phyloP scores from a whole-genome alignment of 2,113 vertebrate genomes.

The Mustelus asterias region DNA sequence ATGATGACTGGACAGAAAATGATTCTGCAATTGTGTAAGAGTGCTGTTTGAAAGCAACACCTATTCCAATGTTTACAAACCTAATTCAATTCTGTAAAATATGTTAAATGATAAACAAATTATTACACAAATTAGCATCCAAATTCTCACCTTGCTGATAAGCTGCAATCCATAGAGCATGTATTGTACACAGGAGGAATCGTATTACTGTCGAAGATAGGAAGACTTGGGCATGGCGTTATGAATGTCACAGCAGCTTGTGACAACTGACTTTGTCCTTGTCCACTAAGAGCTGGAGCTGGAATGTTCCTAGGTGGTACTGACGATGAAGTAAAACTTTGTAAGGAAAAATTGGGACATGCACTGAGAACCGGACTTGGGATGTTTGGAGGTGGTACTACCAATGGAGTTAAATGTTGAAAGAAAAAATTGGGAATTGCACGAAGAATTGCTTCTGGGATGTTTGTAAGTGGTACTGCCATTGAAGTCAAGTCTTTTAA shows the following conservation, averaged over 20 bases:
- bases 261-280: not conserved
- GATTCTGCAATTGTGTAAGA: not conserved
- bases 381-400: not conserved
- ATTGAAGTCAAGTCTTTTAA: not conserved
- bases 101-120: not conserved
- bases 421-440: not conserved
- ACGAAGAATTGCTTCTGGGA: not conserved
- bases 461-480: not conserved
- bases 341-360: not conserved
- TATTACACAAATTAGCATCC: not conserved
- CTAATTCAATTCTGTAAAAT: not conserved
- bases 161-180: not conserved
- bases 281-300: not conserved
- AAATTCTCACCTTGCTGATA: slow-evolving; percentile 16
- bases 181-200: not conserved
- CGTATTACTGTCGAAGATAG: too few relatives aligned
- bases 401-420: not conserved
- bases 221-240: not conserved
- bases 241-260: not conserved
- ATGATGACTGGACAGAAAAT: not conserved
- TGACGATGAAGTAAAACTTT: not conserved
- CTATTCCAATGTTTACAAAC: not conserved
- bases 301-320: not conserved
- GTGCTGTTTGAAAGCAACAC: not conserved
- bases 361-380: not conserved